phyloP scores from a whole-genome alignment of 2,888 invertebrate genomes.

The Aethes cnicana region DNA sequence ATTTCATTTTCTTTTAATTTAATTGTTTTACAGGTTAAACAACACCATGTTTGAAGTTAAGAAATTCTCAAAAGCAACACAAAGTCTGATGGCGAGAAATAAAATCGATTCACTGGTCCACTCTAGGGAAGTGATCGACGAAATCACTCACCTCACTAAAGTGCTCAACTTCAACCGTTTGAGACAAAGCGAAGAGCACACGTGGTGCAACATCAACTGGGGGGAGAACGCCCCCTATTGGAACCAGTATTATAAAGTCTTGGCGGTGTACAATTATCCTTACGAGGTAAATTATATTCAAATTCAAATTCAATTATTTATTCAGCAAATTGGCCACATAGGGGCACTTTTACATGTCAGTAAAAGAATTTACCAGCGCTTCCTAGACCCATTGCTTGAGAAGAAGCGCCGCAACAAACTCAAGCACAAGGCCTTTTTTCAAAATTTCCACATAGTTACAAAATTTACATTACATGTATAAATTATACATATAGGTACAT shows the following conservation, averaged over 20 bases:
- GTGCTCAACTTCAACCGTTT: conserved; percentile 59
- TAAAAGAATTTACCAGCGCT: too few species aligned
- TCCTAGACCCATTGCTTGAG: too few species aligned
- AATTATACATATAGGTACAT: too few species aligned
- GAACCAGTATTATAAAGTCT: conserved; percentile 71
- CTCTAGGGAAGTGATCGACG: conserved; percentile 62
- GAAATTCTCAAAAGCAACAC: conserved; percentile 68
- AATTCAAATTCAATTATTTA: too few species aligned
- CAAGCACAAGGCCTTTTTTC: too few species aligned
- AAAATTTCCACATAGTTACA: too few species aligned
- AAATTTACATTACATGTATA: too few species aligned
- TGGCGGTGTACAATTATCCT: conserved; percentile 67
- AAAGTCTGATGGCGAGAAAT: conserved; percentile 63
- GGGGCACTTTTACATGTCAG: too few species aligned
- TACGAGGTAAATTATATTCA: conserved; percentile 56
- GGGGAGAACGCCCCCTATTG: conserved; percentile 75
- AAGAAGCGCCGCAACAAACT: too few species aligned
- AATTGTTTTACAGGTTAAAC: conserved; percentile 57
- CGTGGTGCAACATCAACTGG: conserved; percentile 73
- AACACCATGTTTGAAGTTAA: conserved; percentile 67
- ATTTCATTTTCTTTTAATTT: too few species aligned
- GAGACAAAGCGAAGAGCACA: conserved; percentile 36
- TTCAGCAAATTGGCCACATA: too few species aligned
- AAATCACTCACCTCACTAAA: conserved; percentile 61
- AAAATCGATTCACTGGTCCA: conserved; percentile 55